Evolutionary conservation across 2,113 vertebrate genomes (phyloP).

Genomic region (Ceyx cyanopectus): DNA sequence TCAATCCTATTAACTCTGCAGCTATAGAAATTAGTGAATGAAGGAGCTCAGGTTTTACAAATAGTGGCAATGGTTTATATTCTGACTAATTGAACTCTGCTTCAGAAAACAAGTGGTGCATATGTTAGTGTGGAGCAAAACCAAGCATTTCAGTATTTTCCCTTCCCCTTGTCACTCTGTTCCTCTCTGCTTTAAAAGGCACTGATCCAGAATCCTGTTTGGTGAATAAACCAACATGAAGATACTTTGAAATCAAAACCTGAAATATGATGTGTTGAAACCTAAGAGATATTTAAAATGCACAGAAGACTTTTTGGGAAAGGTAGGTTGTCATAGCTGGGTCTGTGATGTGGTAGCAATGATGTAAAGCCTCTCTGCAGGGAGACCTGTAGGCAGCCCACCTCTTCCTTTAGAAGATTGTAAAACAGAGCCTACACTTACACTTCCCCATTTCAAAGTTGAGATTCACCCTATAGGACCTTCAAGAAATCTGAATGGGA

Average conservation of each 20-base stretch:
- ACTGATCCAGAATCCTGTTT: background rate
- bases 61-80: background rate
- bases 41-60: constrained; percentile 34
- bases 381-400: background rate
- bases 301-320: background rate
- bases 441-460: background rate
- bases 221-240: background rate
- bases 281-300: background rate
- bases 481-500: background rate
- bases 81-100: background rate
- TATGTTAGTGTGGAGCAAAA: background rate
- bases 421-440: fast-evolving
- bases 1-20: constrained; percentile 56
- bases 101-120: background rate
- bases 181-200: background rate
- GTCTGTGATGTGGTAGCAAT: fast-evolving
- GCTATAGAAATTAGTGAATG: constrained; percentile 30
- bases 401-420: background rate
- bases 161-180: background rate
- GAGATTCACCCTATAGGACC: background rate
- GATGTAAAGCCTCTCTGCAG: background rate
- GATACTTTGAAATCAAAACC: background rate
- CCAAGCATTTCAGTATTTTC: background rate
- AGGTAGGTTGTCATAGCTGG: background rate
- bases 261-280: background rate